phyloP scores from a whole-genome alignment of 2,113 vertebrate genomes.

The Psittacula cyanocephala region DNA sequence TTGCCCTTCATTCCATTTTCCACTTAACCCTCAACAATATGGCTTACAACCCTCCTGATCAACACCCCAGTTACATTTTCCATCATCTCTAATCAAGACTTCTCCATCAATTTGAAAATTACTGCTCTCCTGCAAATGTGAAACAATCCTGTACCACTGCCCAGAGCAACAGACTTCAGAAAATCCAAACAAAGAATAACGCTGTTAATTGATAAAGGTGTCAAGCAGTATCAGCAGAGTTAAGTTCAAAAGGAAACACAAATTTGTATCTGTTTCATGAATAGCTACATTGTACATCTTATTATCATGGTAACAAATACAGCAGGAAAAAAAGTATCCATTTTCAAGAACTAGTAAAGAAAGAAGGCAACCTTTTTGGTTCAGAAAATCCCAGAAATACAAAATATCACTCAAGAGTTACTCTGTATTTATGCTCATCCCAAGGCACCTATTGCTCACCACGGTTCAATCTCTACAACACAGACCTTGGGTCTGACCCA shows the following conservation, averaged over 20 bases:
- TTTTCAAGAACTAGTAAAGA: not conserved
- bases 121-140: not conserved
- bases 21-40: not conserved
- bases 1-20: not conserved
- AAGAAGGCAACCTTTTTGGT: not conserved
- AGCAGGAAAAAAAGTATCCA: not conserved
- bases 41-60: not conserved
- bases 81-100: not conserved
- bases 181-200: not conserved
- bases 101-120: not conserved
- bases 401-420: not conserved
- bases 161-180: not conserved
- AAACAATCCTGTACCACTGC: not conserved
- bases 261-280: not conserved
- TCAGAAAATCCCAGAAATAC: not conserved
- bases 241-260: not conserved
- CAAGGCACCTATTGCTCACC: not conserved
- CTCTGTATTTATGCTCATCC: not conserved
- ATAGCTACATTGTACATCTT: not conserved
- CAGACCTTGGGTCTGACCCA: fast-evolving
- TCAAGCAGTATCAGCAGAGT: not conserved
- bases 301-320: not conserved
- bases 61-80: not conserved
- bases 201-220: not conserved
- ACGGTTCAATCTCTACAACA: not conserved